Conservation (phyloP, 92 coral and sea anemone genomes). For the Siderastrea radians region DNA sequence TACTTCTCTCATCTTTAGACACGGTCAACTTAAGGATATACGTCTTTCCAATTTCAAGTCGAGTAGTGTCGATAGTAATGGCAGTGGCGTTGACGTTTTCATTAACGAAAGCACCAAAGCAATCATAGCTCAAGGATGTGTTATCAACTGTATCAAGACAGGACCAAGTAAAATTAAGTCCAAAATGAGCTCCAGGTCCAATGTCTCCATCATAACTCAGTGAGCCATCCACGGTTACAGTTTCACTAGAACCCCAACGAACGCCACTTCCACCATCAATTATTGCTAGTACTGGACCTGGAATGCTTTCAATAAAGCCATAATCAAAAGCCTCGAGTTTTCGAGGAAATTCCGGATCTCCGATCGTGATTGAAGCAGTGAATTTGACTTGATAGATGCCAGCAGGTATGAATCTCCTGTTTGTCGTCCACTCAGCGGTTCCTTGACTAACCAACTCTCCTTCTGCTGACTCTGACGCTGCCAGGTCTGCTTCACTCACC, state of each 20-base stretch:
- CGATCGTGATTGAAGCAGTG: slow-evolving; percentile 12
- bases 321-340: slow-evolving; percentile 22
- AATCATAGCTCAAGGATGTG: neutral
- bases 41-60: neutral
- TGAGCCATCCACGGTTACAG: slow-evolving; percentile 56
- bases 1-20: slow-evolving; percentile 20
- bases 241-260: slow-evolving; percentile 17
- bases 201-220: slow-evolving; percentile 55
- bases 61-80: slow-evolving; percentile 4
- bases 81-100: neutral
- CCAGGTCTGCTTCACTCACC: slow-evolving; percentile 25
- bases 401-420: slow-evolving; percentile 7
- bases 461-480: slow-evolving; percentile 5
- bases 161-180: slow-evolving; percentile 58
- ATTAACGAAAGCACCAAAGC: slow-evolving; percentile 34
- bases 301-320: slow-evolving; percentile 59
- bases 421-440: slow-evolving; percentile 36
- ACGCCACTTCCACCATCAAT: slow-evolving; percentile 63
- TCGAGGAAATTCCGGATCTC: slow-evolving; percentile 12
- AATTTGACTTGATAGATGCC: slow-evolving; percentile 41
- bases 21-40: slow-evolving; percentile 22
- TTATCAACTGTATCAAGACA: slow-evolving; percentile 12
- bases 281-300: slow-evolving; percentile 49
- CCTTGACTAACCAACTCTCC: slow-evolving; percentile 27
- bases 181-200: slow-evolving; percentile 38